Percentiles rank a stretch among this genome's conserved stretches.
Evolutionary conservation across 1,140 invertebrate genomes (phyloP).

Genomic region (Myzus persicae): DNA sequence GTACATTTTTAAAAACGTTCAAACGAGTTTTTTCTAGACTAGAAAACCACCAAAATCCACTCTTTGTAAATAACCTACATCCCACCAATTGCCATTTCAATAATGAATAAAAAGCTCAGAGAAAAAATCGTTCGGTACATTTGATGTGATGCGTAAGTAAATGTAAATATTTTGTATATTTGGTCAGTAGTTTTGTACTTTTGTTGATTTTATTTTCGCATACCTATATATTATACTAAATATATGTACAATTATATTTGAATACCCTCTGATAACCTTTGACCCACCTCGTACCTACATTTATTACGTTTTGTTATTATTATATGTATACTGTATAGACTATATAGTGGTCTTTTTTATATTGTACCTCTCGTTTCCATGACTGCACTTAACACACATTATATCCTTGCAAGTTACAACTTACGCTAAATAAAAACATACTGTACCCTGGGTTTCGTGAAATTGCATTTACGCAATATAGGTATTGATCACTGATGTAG

Average conservation of each 20-base stretch:
- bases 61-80: too few species aligned
- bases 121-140: too few species aligned
- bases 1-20: too few species aligned
- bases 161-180: not conserved
- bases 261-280: constrained; percentile 42
- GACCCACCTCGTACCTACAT: not conserved
- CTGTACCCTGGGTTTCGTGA: not conserved
- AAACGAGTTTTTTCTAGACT: too few species aligned
- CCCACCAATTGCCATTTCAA: too few species aligned
- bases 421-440: not conserved
- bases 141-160: too few species aligned
- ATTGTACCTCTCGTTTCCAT: constrained; percentile 32
- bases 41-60: too few species aligned
- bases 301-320: not conserved
- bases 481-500: too few species aligned
- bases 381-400: not conserved
- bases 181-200: not conserved
- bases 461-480: not conserved
- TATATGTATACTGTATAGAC: too few species aligned
- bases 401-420: not conserved
- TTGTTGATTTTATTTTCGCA: not conserved
- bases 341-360: not conserved
- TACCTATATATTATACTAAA: not conserved
- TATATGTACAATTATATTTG: not conserved
- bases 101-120: too few species aligned